Evolutionary conservation across 37 sponge, comb jelly and placozoan genomes (phyloP).

Genomic region (Bolinopsis microptera): DNA sequence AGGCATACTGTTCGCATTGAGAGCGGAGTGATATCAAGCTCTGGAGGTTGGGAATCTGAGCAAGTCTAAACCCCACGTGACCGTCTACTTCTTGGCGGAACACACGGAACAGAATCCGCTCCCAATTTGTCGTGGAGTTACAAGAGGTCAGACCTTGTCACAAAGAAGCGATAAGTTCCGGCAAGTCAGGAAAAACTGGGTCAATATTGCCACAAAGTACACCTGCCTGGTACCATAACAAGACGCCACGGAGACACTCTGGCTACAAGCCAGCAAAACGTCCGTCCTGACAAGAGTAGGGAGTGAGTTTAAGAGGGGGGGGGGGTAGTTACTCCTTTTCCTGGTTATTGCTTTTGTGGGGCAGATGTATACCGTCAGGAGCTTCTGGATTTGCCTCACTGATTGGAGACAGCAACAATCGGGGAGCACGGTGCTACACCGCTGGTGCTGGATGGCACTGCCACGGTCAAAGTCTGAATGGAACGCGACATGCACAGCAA

Average conservation of each 20-base stretch:
- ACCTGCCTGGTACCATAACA: slow-evolving; percentile 91
- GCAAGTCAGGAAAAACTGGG: neutral
- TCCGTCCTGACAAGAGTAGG: slow-evolving; percentile 49
- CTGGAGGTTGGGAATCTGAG: neutral
- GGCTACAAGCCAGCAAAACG: slow-evolving; percentile 98
- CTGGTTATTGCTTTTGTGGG: slow-evolving; percentile 83
- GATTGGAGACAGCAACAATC: slow-evolving; percentile 83
- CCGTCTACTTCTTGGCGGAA: slow-evolving; percentile 84
- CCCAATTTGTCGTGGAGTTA: slow-evolving; percentile 16
- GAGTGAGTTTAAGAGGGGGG: slow-evolving; percentile 58
- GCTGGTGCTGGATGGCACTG: slow-evolving; percentile 95
- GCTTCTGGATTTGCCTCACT: slow-evolving; percentile 87
- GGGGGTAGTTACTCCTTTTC: slow-evolving; percentile 14
- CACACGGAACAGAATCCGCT: slow-evolving; percentile 71
- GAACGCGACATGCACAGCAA: slow-evolving; percentile 93
- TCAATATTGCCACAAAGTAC: slow-evolving; percentile 67
- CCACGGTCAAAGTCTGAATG: slow-evolving; percentile 77
- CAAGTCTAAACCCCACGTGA: slow-evolving; percentile 39
- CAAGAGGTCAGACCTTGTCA: neutral
- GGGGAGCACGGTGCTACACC: slow-evolving; percentile 92
- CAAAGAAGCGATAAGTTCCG: neutral
- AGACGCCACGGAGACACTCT: slow-evolving; percentile 90
- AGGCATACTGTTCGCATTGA: slow-evolving; percentile 17
- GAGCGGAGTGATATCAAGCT: neutral
- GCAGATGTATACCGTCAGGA: slow-evolving; percentile 99